Conservation (phyloP, 2,797 vertebrate species). For the Astyanax mexicanus region DNA sequence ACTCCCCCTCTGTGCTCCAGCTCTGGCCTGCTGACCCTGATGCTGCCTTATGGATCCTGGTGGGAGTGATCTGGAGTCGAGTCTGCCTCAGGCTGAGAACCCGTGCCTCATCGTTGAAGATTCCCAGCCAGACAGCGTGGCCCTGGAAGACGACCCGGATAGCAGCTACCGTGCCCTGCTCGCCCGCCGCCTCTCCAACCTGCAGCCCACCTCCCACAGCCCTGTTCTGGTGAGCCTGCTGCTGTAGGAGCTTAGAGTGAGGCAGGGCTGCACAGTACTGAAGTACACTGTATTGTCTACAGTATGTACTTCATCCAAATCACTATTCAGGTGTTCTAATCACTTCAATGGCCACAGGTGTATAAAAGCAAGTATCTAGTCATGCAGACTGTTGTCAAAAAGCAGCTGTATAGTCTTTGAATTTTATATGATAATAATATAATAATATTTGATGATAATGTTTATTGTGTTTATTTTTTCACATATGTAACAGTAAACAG, state of each 20-base stretch:
- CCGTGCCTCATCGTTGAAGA: conserved; percentile 93
- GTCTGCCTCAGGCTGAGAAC: conserved; percentile 85
- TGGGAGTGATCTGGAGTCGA: conserved; percentile 85
- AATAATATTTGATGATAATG: too few species aligned
- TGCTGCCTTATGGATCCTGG: conserved; percentile 83
- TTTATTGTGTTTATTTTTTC: too few species aligned
- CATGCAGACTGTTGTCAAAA: too few species aligned
- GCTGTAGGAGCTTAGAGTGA: not conserved
- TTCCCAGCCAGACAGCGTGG: conserved; percentile 88
- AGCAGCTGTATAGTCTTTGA: too few species aligned
- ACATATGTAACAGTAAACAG: too few species aligned
- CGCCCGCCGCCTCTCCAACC: conserved; percentile 80
- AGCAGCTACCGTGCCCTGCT: conserved; percentile 83
- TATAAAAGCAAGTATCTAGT: too few species aligned
- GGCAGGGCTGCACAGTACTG: not conserved
- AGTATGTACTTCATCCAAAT: too few species aligned
- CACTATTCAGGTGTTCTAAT: too few species aligned
- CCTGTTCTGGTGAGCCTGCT: conserved; percentile 83
- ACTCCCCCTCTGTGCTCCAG: conserved; percentile 7
- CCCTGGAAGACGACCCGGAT: conserved; percentile 83
- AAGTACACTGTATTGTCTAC: too few species aligned
- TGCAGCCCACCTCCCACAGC: conserved; percentile 82
- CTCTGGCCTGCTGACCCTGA: conserved; percentile 39
- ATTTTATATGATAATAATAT: too few species aligned
- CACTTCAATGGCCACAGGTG: too few species aligned